Evolutionary conservation across 1,140 invertebrate species (phyloP).

Genomic region (Spodoptera litura): DNA sequence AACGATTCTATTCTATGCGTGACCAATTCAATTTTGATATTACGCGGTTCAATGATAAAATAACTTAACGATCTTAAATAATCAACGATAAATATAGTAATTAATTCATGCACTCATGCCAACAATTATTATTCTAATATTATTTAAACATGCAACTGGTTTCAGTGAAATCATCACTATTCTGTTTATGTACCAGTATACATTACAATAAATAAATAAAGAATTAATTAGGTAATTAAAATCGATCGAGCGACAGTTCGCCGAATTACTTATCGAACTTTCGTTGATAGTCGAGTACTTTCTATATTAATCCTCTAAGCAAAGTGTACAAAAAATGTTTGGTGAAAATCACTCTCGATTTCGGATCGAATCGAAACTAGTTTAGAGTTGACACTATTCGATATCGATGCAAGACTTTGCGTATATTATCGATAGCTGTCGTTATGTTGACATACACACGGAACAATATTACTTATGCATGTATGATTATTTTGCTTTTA

Average conservation of each 20-base stretch:
- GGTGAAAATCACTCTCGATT: conserved; percentile 46
- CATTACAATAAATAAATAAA: neutral
- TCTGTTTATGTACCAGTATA: neutral
- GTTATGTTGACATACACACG: conserved; percentile 9
- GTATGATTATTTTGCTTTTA: conserved; percentile 4
- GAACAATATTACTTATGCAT: neutral
- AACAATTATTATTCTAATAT: conserved; percentile 1
- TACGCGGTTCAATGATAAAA: neutral
- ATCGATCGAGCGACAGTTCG: conserved; percentile 34
- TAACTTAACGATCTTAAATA: conserved; percentile 13
- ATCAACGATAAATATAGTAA: neutral
- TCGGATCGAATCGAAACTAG: conserved; percentile 41
- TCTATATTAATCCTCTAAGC: conserved; percentile 50
- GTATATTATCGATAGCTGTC: conserved; percentile 19
- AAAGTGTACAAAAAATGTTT: conserved; percentile 50
- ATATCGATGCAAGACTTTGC: neutral
- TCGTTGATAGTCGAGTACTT: conserved; percentile 49
- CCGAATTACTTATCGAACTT: conserved; percentile 29
- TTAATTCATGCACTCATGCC: conserved; percentile 11
- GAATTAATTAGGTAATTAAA: neutral
- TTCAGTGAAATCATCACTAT: conserved; percentile 15
- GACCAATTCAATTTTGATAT: neutral
- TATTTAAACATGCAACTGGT: conserved; percentile 1
- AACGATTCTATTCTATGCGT: no score
- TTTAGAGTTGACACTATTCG: conserved; percentile 25